phyloP scores from a whole-genome alignment of 2,888 invertebrate species.

The Spisula subtruncata region DNA sequence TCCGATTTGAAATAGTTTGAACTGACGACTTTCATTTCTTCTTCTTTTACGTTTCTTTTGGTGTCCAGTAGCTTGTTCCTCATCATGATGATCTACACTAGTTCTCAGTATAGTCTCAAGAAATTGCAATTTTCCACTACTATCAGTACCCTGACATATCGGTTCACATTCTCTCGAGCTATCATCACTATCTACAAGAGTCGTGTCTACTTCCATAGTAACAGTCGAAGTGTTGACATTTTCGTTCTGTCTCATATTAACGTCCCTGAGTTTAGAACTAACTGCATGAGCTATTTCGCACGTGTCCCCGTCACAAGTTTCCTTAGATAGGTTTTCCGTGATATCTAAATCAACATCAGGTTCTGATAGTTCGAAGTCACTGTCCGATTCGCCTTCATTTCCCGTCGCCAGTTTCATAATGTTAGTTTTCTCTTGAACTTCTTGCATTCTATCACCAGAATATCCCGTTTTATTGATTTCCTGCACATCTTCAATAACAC shows the following conservation, averaged over 20 bases:
- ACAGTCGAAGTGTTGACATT: background rate
- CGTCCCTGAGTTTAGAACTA: background rate
- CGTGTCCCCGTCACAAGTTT: background rate
- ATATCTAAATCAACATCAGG: background rate
- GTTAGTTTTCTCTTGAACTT: background rate
- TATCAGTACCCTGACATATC: background rate
- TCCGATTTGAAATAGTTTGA: background rate
- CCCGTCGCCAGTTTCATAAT: background rate
- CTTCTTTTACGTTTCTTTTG: background rate
- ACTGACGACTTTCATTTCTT: background rate
- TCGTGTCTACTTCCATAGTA: background rate
- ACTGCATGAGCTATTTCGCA: background rate
- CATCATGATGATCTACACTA: background rate
- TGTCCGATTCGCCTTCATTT: background rate
- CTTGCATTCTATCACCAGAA: background rate
- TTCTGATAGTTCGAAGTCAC: background rate
- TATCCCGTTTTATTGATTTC: background rate
- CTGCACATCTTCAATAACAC: background rate
- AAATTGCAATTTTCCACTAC: background rate
- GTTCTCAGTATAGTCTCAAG: background rate
- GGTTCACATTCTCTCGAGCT: background rate
- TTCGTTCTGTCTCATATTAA: background rate
- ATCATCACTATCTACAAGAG: background rate
- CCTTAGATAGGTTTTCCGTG: background rate
- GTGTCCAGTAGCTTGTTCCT: background rate